Evolutionary conservation across 1,140 invertebrate species (phyloP).

Genomic region (Scylla paramamosain): DNA sequence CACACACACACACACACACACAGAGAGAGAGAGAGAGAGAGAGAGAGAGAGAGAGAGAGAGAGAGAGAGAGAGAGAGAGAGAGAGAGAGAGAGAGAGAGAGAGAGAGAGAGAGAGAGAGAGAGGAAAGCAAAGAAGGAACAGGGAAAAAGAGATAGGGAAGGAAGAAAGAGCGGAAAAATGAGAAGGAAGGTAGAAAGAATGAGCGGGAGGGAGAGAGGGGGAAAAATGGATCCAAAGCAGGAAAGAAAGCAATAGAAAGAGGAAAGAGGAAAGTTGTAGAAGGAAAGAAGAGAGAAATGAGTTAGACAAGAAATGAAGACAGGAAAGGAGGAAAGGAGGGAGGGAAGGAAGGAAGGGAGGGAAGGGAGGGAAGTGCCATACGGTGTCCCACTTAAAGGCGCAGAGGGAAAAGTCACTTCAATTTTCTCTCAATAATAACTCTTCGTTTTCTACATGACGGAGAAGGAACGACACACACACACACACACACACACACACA

Average conservation of each 20-base stretch:
- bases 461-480: not conserved
- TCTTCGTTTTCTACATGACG: not conserved
- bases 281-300: not conserved
- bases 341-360: not conserved
- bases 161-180: not conserved
- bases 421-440: constrained; percentile 24
- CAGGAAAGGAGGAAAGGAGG: not conserved
- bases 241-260: not conserved
- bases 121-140: not conserved
- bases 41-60: too few relatives aligned
- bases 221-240: not conserved
- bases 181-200: not conserved
- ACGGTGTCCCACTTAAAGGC: not conserved
- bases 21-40: too few relatives aligned
- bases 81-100: not conserved
- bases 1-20: too few relatives aligned
- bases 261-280: not conserved
- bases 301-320: not conserved
- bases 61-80: not conserved
- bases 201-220: not conserved
- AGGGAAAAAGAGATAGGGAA: not conserved
- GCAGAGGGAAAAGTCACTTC: not conserved
- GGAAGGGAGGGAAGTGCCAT: not conserved
- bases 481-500: too few relatives aligned
- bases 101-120: constrained; percentile 18